Base-by-base conservation (phyloP, 2,888 invertebrate genomes). In the Heteropelma amictum region DNA sequence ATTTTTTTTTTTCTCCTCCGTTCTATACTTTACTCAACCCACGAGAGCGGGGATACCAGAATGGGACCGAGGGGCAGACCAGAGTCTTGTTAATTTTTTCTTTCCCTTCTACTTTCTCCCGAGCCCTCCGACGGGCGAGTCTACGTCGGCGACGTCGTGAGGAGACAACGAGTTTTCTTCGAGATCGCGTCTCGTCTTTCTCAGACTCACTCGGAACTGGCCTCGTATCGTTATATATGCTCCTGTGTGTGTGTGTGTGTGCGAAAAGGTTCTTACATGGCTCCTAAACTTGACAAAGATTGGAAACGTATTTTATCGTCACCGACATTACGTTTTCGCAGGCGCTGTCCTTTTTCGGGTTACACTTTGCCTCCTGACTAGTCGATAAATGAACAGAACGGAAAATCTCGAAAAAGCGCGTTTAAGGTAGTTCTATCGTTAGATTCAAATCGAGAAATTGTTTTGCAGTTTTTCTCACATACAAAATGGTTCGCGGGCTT, bases 51-150 rank as follows among this genome's bases (percentile, higher is more conserved):
- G 63, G 71, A 75, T 75, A 75, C 67, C 77, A 72, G 51, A 21
- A 64, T 38, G 53, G 38, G 53, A 64, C 58, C 47, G 51, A 54
- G 49, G 56, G 61, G 60, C 60, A 47, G 47, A 51, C 21, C 56
- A 21, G 67, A 65, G 74, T 77, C 77, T 72, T 77, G 78, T 77
- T 77, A 75, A 77, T 78, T 78, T 75, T 78, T 72, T 75, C 69
- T 60, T 53, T 35, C 49, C 12, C 8, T 12, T 17, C 28, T 21
- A 19, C 14, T 30, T 53, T 30, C 26, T 63, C 35, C 5, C 35
- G 7, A 60, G 60, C 38, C 35, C 53, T 58, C 8, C 56, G 47
- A 65, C 65, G 42, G 42, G 42, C 7, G 45, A 58, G 54, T 61
- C 54, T 54, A 63, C 56, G 63, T 35, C 61, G 30, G 47, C 26